These are phyloP conservation scores for Enteromius fasciolatus DNA, from an alignment of 2,797 vertebrate genomes.

Conservation along the genomic window DNA sequence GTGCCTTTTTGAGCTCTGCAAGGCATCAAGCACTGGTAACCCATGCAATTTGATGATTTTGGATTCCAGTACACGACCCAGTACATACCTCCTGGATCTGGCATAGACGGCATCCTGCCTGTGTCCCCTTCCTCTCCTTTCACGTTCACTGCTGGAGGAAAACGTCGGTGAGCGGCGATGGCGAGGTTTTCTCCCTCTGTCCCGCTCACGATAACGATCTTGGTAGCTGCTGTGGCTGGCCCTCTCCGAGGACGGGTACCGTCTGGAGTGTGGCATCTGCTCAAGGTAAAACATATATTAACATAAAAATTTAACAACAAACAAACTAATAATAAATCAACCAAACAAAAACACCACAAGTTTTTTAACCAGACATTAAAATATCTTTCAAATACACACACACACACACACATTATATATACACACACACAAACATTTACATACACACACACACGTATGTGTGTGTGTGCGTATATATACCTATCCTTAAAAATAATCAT, in stretches of 20 bases:
- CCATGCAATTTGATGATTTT: not conserved
- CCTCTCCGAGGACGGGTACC: slow-evolving; percentile 91
- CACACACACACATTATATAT: too few relatives aligned
- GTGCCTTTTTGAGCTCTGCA: not conserved
- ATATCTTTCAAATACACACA: too few relatives aligned
- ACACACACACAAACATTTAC: too few relatives aligned
- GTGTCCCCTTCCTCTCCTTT: slow-evolving; percentile 78
- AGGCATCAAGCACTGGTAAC: not conserved
- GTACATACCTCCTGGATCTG: slow-evolving; percentile 91
- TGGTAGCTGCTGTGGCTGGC: slow-evolving; percentile 92
- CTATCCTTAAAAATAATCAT: too few relatives aligned
- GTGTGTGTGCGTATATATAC: too few relatives aligned
- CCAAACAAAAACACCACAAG: not conserved
- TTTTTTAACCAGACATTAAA: not conserved
- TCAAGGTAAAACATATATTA: not conserved
- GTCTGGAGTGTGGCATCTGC: slow-evolving; percentile 94
- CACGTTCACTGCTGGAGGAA: slow-evolving; percentile 89
- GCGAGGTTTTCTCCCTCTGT: slow-evolving; percentile 86
- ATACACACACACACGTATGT: too few relatives aligned
- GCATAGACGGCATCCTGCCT: slow-evolving; percentile 87
- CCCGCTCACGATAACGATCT: slow-evolving; percentile 88
- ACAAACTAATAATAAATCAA: too few relatives aligned
- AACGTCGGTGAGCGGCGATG: slow-evolving; percentile 86
- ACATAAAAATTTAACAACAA: not conserved
- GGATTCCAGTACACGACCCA: not conserved